Base-by-base conservation (phyloP, 2,797 vertebrate genomes). In the Pseudomugil tenellus region DNA sequence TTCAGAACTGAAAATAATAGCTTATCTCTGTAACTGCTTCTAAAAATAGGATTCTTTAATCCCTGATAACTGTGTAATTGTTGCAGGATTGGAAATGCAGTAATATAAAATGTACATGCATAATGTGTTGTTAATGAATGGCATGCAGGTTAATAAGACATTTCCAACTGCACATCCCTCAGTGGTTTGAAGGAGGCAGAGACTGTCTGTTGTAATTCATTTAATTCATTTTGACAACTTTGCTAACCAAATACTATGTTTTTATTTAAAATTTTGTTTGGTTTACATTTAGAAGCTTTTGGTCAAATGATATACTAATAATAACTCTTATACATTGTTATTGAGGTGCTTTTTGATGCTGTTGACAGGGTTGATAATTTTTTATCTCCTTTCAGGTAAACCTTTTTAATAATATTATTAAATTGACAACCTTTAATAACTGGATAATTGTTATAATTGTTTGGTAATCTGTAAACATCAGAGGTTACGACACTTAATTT, bases 141-240 rank as follows among this genome's bases (percentile, higher is more conserved):
- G 87, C 88, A 89, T 83, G 48, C 57, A 81, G 90, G 92, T 93
- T 94, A 92, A 92, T 92, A 87, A 84, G 83, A 88, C 77, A 85
- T 74, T 72, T 76, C 76, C 34, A 76, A 69, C 89, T 79, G 84
- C 60, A 39, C 65, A 74, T 77, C 70, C 55, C 68, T 77, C 62
- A 67, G 76, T 66, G 58, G 76, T 81, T 70, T 71, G 34, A 76
- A 77, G 62, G 61, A 63, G 58, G 63, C 52, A 14, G 61, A 65
- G 72, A 62, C 46, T 51, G 46, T 34, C 67, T 58, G 59, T 78
- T 83, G 74, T 72, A 70, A 67, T 70, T 63, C 10, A 64, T 74
- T 83, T 71, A 0, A 61, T 75, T 80, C 43, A 74, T 68, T 52
- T 43, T 57, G 70, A 37, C 53, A 46, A 74, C 64, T 80, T 86